Base-by-base conservation (phyloP, 2,113 vertebrate species). In the Cochlearius cochlearius region DNA sequence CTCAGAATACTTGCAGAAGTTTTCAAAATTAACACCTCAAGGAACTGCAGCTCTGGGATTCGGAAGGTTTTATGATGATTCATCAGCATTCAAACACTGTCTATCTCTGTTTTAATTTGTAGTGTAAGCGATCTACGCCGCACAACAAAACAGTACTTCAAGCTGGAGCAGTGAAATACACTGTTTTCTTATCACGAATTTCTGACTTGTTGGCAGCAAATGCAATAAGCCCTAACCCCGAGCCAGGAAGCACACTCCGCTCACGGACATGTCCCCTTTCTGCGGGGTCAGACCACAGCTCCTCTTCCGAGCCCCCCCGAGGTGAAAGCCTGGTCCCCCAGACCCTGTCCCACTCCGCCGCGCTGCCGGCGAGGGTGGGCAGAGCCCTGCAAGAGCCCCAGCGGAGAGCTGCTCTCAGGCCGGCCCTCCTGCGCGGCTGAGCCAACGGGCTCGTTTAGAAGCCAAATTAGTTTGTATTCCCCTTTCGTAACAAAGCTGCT, bases 181-280 rank as follows among this genome's bases (percentile, higher is more conserved):
- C n/a, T 45, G 7, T 10, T 32, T 79, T 13, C 17, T 20, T 50
- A 10, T 10, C 11, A 4, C 0, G 0, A 4, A 6, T 45, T 50
- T 50, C 43, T 17, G 6, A 26, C 10, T 45, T 13, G 32, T 14
- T 22, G 59, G 66, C 58, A 66, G 50, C 12, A 78, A 63, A 64
- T 9, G 30, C 7, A 43, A 4, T 19, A 21, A 14, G 19, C 13
- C 6, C 2, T 7, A 18, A 4, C 9, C 49, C 60, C n/a, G 19
- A 26, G 55, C 38, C 55, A 26, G 34, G 39, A 41, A 30, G 12
- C 15, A 8, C 11, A 2, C 27, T 32, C n/a, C 41, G 3, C 17
- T 56, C 2, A 0, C 0, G 45, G 27, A 0, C 9, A 1, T 20
- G 11, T 63, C 11, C 26, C 8, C n/a, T 1, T 0, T 1, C 58